Evolutionary conservation across 2,888 invertebrate species (phyloP).

Genomic region (Chydorus sphaericus): DNA sequence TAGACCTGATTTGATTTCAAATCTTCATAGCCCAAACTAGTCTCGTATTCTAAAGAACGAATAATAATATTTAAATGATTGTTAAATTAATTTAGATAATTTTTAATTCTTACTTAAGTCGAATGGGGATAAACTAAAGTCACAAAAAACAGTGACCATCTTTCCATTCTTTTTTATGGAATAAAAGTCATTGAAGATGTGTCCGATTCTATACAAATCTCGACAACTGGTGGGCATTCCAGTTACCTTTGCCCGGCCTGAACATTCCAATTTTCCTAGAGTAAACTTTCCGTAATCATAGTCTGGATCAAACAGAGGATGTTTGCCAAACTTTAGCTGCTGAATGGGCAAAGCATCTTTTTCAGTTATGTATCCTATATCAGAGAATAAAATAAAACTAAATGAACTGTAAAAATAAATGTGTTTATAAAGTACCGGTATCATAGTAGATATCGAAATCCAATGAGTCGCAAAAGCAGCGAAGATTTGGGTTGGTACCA

Average conservation of each 20-base stretch:
- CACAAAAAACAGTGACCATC: not conserved
- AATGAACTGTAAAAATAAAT: not conserved
- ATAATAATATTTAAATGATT: no score
- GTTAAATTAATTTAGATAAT: no score
- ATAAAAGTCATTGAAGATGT: not conserved
- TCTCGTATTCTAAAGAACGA: no score
- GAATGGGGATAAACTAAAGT: not conserved
- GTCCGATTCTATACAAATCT: not conserved
- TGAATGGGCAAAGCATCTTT: not conserved
- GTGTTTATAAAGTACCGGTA: not conserved
- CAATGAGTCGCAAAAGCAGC: not conserved
- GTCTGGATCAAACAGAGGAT: no score
- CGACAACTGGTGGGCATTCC: not conserved
- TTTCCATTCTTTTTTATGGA: not conserved
- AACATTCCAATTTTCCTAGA: not conserved
- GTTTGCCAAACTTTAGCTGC: no score
- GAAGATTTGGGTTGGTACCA: not conserved
- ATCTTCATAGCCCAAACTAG: no score
- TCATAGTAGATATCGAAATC: not conserved
- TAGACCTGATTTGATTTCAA: no score
- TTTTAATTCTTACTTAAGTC: not conserved
- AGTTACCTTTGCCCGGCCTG: not conserved
- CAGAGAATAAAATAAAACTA: no score
- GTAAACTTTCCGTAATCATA: not conserved
- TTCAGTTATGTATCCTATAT: constrained; percentile 7